Conservation (phyloP, 64 coral and sea anemone species). For the Dendronephthya gigantea region DNA sequence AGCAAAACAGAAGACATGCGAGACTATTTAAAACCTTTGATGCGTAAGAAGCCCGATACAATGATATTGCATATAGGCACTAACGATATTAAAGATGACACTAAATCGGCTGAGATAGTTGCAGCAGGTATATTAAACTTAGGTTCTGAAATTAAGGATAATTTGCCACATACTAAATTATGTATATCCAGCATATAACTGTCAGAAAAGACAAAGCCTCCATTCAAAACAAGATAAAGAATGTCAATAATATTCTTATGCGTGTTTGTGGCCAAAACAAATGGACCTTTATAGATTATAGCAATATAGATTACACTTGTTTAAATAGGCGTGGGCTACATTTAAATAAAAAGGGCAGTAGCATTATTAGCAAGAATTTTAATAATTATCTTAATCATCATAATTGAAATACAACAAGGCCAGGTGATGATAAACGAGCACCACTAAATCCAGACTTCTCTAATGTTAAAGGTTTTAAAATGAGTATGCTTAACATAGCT, state of each 20-base stretch:
- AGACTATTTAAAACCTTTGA: not conserved
- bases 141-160: conserved; percentile 32
- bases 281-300: conserved; percentile 28
- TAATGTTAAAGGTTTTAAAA: not conserved
- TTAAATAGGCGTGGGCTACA: not conserved
- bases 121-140: conserved; percentile 27
- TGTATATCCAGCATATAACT: conserved; percentile 23
- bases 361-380: not conserved
- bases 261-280: conserved; percentile 17
- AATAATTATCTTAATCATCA: not conserved
- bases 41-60: conserved; percentile 25
- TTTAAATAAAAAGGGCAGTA: not conserved
- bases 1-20: not conserved
- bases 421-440: not conserved
- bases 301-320: conserved; percentile 2
- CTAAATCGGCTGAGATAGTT: conserved; percentile 19
- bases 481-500: not conserved
- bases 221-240: conserved; percentile 9
- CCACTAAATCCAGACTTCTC: not conserved
- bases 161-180: conserved; percentile 23
- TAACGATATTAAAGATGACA: conserved; percentile 20
- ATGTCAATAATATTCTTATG: conserved; percentile 28
- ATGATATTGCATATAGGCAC: conserved; percentile 33
- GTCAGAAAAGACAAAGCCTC: conserved; percentile 18
- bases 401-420: not conserved